A percentile compares a stretch with the other conserved stretches of the same genome.
Evolutionary conservation across 2,113 vertebrate species (phyloP).

Genomic region (Hymenochirus boettgeri): DNA sequence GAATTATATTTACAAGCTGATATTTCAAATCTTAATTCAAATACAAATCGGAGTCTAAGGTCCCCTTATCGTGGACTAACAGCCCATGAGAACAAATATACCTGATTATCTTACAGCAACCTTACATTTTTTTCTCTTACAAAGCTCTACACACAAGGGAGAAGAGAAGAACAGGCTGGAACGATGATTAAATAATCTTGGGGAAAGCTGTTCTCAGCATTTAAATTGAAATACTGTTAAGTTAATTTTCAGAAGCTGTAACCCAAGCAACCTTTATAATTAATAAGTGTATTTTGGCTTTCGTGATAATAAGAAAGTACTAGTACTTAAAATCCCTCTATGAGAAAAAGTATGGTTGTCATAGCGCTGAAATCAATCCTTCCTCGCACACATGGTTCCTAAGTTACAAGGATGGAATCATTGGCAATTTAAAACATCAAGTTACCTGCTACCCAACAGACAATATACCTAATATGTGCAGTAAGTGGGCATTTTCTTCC

Average conservation of each 20-base stretch:
- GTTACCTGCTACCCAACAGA: no score
- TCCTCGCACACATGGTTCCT: not conserved
- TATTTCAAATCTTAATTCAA: constrained; percentile 20
- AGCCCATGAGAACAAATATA: constrained; percentile 35
- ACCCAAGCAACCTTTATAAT: constrained; percentile 35
- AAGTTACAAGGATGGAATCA: not conserved
- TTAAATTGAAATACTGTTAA: constrained; percentile 36
- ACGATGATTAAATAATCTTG: constrained; percentile 40
- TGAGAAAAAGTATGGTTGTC: constrained; percentile 9
- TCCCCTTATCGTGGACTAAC: constrained; percentile 34
- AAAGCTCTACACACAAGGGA: constrained; percentile 30
- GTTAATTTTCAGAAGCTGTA: constrained; percentile 40
- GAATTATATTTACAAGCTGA: constrained; percentile 1
- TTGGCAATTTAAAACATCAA: no score
- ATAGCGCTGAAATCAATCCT: constrained; percentile 3
- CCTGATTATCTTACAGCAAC: constrained; percentile 40
- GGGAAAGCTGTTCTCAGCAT: constrained; percentile 26
- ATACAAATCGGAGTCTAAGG: constrained; percentile 31
- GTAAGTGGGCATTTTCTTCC: no score
- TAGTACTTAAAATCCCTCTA: constrained; percentile 6
- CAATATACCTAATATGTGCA: no score
- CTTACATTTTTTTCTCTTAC: constrained; percentile 10
- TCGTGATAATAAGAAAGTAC: constrained; percentile 21
- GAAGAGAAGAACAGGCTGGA: constrained; percentile 3
- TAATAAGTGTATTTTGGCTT: constrained; percentile 30